Evolutionary conservation across 2,888 invertebrate genomes (phyloP).

Genomic region (Lomographa bimaculata): DNA sequence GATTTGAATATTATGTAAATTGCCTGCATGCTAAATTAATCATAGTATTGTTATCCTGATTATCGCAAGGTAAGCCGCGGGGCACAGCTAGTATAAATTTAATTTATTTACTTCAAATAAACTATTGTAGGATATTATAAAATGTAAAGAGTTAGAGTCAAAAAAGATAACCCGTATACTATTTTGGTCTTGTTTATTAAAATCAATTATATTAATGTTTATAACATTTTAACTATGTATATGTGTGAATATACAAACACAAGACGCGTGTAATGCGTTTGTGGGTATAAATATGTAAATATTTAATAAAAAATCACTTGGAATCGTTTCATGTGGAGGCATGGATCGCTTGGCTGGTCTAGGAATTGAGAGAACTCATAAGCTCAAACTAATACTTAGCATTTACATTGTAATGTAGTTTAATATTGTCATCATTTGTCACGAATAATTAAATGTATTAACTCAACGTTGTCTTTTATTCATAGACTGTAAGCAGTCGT

Average conservation of each 20-base stretch:
- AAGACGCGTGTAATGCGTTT: conserved; percentile 20
- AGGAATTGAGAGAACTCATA: conserved; percentile 79
- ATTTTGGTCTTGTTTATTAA: conserved; percentile 9
- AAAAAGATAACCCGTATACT: conserved; percentile 1
- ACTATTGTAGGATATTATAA: no score
- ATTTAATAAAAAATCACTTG: conserved; percentile 44
- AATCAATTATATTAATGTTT: conserved; percentile 6
- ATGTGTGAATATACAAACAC: conserved; percentile 9
- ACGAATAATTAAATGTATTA: conserved; percentile 77
- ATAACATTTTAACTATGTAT: conserved; percentile 8
- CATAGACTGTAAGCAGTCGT: background rate
- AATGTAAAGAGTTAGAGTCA: no score
- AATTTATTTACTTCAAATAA: no score
- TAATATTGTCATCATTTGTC: conserved; percentile 74
- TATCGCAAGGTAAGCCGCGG: no score
- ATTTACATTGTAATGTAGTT: conserved; percentile 59
- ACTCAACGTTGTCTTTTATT: conserved; percentile 45
- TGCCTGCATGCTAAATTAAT: no score
- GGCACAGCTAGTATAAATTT: no score
- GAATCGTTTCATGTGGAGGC: conserved; percentile 44
- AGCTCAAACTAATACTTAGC: conserved; percentile 74
- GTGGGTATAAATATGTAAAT: conserved; percentile 48
- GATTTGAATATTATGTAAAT: no score
- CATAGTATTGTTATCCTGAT: no score
- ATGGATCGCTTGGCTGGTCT: conserved; percentile 70